Evolutionary conservation across 2,797 vertebrate genomes (phyloP).

Genomic region (Notolepis coatsorum): DNA sequence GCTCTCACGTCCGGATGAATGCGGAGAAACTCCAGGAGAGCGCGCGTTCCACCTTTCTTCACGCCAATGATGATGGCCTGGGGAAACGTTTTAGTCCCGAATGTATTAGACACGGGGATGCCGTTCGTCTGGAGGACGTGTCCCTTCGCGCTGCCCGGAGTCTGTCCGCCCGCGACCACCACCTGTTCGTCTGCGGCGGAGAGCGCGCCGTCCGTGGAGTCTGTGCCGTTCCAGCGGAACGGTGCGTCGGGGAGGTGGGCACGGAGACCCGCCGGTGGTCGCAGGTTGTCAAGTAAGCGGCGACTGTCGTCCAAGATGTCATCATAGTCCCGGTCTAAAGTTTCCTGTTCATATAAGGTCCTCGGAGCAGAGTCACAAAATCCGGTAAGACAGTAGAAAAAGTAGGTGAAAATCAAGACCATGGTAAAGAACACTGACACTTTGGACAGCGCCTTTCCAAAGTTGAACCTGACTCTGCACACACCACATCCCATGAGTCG

Average conservation of each 20-base stretch:
- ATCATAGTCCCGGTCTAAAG: constrained; percentile 47
- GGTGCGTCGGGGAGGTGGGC: constrained; percentile 23
- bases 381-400: constrained; percentile 82
- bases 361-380: constrained; percentile 75
- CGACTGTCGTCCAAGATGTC: constrained; percentile 43
- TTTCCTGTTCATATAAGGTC: constrained; percentile 40
- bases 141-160: constrained; percentile 7
- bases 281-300: constrained; percentile 43
- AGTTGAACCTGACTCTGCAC: constrained; percentile 81
- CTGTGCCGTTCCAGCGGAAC: constrained; percentile 37
- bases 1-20: constrained; percentile 92
- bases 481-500: constrained; percentile 91
- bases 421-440: constrained; percentile 80
- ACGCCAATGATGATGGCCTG: constrained; percentile 93
- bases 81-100: constrained; percentile 82
- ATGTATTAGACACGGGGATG: constrained; percentile 74
- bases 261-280: constrained; percentile 34
- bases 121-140: constrained; percentile 10
- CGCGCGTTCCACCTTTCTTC: constrained; percentile 93
- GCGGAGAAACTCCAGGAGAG: constrained; percentile 91
- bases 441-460: constrained; percentile 77
- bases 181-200: constrained; percentile 24
- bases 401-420: constrained; percentile 82
- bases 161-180: constrained; percentile 49
- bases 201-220: constrained; percentile 17